Evolutionary conservation across 2,888 invertebrate species (phyloP), one percentile per base, ranked within the genome.

Genomic region (Netelia melanura): DNA sequence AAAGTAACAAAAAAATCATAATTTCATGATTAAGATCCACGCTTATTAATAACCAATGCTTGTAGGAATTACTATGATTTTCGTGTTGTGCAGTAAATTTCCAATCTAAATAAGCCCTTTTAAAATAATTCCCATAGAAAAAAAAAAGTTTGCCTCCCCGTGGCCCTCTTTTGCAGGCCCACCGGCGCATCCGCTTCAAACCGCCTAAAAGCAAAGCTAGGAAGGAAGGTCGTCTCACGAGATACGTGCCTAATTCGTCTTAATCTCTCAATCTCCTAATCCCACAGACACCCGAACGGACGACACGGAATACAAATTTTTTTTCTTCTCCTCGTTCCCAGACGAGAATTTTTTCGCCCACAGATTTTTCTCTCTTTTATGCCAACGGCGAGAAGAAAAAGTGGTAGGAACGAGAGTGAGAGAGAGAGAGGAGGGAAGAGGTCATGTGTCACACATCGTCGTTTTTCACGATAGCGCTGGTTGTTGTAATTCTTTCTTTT

Each of bases 351-450:
- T 14, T 48, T 48, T 48, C 48, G 48, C 48, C 48, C 48, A 48
- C 48, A 48, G 48, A 48, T 48, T 48, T 48, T 48, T 48, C 48
- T 48, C 48, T 48, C 25, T 62, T 62, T 30, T 38, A 38, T 38
- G 38, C 38, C 38, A 54, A 14, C 17, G 38, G 54, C 9, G 75
- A 75, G 38, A 38, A 54, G 43, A 75, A 75, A 75, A 75, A 75
- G 75, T 75, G 65, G 54, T 62, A 48, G 23, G 17, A 17, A 8
- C 38, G 48, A 11, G 38, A n/a, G 11, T 11, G 38, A 17, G 11
- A 48, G 54, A 64, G 21, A 75, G 25, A n/a, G 17, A 17, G 38
- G 25, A n/a, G 17, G 11, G 38, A 17, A 48, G 54, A 64, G 21
- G 54, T 65, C 23, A 65, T 23, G 25, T 17, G 54, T 21, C 38